Evolutionary conservation across 2,113 vertebrate genomes (phyloP), one percentile per base, ranked within the genome.

Genomic region (Grammomys dolichurus): DNA sequence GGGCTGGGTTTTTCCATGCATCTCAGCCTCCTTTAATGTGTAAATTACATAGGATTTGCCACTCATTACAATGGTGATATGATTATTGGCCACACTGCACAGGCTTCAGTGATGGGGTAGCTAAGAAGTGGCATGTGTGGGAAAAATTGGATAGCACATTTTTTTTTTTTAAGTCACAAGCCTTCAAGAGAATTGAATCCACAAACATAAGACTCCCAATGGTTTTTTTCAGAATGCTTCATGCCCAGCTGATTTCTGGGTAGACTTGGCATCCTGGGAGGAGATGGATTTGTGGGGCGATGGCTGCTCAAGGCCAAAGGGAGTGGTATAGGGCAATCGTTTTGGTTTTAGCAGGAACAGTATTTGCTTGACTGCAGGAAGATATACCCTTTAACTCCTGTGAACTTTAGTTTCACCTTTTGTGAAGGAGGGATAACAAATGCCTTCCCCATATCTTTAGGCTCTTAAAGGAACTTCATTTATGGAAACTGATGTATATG

Each of bases 31-130:
- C 98, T 98, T 98, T 98, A 98, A 99, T 98, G 98, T 98, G 98
- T 98, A 98, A 99, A 98, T 99, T 98, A 98, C 98, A 98, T 98
- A 98, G 98, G 98, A 98, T 98, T 99, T 98, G 98, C 98, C 98
- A 98, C 98, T 99, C 98, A 98, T 98, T 98, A 98, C 97, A 98
- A 97, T 98, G 93, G 80, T 98, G 98, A 98, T 98, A 98, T 98
- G 98, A 98, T 98, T 98, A 98, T 97, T 98, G 98, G 97, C 96
- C 93, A 98, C 97, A 97, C 95, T 95, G 96, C 95, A 89, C 93
- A 85, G 95, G 88, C 96, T 85, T 67, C 82, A 70, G 95, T 89
- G 97, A 91, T 93, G 96, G 97, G 88, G 82, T 86, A 58, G 88
- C 94, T 97, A 93, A 97, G 97, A 94, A 97, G 97, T 89, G 97